Evolutionary conservation across 2,888 invertebrate genomes (phyloP), one percentile per base, ranked within the genome.

Genomic region (Lordiphosa andalusiaca): DNA sequence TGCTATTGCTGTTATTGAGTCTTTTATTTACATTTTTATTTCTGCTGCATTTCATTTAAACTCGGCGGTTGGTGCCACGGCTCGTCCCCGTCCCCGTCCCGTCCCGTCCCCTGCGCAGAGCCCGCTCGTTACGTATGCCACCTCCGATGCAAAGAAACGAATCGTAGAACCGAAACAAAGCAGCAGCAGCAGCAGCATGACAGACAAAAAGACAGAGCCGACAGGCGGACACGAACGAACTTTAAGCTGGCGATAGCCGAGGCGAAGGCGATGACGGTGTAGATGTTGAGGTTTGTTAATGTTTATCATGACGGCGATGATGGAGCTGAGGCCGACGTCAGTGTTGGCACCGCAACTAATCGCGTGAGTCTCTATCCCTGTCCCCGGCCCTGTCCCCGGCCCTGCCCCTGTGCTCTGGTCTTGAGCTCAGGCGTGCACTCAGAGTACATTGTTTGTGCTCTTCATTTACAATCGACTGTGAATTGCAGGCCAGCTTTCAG

Each of bases 261-360:
- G 67, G 57, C 63, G 62, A 63, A 54, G 71, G 63, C 73, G 84
- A 84, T 76, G 81, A 76, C 67, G 73, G 69, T 84, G 72, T 78
- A 65, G 73, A 69, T 84, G 68, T 69, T 62, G 54, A 62, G 74
- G 75, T 75, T 71, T 71, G 73, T 71, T 81, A 86, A 84, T 73
- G 67, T 67, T 71, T 78, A 84, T 74, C 69, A 84, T 57, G 84
- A 69, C 67, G 64, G 53, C 35, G 78, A 70, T 74, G 73, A 72
- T 67, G 81, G 66, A 69, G 81, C 68, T 54, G 59, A 58, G 51
- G 63, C 49, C 61, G 68, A 67, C 71, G 61, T 62, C 67, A 59
- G 51, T 69, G 54, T 67, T 71, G 80, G 74, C 80, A 75, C 83
- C 74, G 75, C 83, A 71, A 82, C 83, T 82, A 75, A 75, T 75